Conservation (phyloP, 2,888 invertebrate genomes). For the Linnaemya vulpina region DNA sequence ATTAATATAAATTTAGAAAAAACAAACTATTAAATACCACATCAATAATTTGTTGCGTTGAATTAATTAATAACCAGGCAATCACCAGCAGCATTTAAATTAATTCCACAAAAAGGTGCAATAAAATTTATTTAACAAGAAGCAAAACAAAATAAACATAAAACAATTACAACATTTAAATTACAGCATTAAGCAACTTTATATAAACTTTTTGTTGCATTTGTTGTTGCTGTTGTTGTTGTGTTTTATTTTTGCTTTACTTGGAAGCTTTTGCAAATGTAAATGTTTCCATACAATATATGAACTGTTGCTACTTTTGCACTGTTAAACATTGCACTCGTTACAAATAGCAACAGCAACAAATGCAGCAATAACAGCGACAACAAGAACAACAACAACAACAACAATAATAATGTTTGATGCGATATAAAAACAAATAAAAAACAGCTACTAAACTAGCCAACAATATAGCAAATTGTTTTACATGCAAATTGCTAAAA, state of each 20-base stretch:
- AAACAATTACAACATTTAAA: slow-evolving; percentile 68
- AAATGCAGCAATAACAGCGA: slow-evolving; percentile 66
- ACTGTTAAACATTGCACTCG: slow-evolving; percentile 66
- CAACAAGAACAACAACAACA: slow-evolving; percentile 44
- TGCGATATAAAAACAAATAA: slow-evolving; percentile 41
- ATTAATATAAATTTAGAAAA: neutral
- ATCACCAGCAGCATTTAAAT: slow-evolving; percentile 38
- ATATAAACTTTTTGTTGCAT: neutral
- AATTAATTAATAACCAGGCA: slow-evolving; percentile 27
- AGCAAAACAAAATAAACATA: slow-evolving; percentile 44
- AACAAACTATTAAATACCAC: neutral
- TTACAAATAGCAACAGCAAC: slow-evolving; percentile 66
- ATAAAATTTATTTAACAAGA: slow-evolving; percentile 53
- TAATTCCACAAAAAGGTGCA: slow-evolving; percentile 39
- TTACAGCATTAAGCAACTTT: slow-evolving; percentile 64
- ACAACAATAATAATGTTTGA: slow-evolving; percentile 42
- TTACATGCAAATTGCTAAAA: slow-evolving; percentile 80
- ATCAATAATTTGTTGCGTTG: slow-evolving; percentile 7
- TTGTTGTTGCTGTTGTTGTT: slow-evolving; percentile 18
- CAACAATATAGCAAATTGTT: slow-evolving; percentile 76
- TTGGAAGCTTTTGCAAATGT: neutral
- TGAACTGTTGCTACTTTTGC: slow-evolving; percentile 66
- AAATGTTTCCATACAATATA: slow-evolving; percentile 35
- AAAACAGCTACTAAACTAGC: slow-evolving; percentile 54
- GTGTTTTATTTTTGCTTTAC: slow-evolving; percentile 2